Base-by-base conservation (phyloP, 2,888 invertebrate species). In the Pseudococcus jackbeardsleyi region DNA sequence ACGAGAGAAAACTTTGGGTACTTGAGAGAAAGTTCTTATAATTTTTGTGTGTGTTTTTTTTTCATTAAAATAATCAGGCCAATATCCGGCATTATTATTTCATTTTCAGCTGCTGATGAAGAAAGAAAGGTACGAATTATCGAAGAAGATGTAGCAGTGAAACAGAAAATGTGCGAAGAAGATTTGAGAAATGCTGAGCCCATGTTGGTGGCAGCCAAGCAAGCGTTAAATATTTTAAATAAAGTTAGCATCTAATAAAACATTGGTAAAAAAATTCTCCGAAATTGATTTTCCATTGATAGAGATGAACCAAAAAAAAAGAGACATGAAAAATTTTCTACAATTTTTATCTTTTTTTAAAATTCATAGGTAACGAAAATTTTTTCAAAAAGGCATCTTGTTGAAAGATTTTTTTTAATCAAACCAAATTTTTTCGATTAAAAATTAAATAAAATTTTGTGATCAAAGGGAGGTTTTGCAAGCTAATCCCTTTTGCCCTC, bases 121-220 rank as follows among this genome's bases (percentile, higher is more conserved):
- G 98, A 98, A 91, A 95, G 94, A 90, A 97, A 97, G 91, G 98
- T 98, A 0, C 95, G 96, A 86, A 94, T 95, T 72, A 97, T 98
- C 90, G 97, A 97, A 91, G 96, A 96, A 90, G 96, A 96, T 90
- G 97, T 98, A 0, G 94, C 95, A 0, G 95, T 95, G 90, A 96
- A 96, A 91, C 95, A 96, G 68, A 95, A 94, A 91, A 94, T 96
- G 89, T 98, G 98, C 91, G 96, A 96, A 88, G 96, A 95, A 90
- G 98, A 98, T 92, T 93, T 98, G 90, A 95, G 94, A 0, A 96
- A 96, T 91, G 98, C 98, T 0, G 97, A 98, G 91, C 98, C 98
- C 0, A 98, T 98, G 0, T 92, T 98, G 39, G 91, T 95, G 26
- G 97, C 97, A 15, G 98, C 98, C 0, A 96, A 96, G 91, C 97